These are phyloP conservation scores for Ridgeia piscesae DNA, from an alignment of 1,140 invertebrate species.

Conservation along the genomic window DNA sequence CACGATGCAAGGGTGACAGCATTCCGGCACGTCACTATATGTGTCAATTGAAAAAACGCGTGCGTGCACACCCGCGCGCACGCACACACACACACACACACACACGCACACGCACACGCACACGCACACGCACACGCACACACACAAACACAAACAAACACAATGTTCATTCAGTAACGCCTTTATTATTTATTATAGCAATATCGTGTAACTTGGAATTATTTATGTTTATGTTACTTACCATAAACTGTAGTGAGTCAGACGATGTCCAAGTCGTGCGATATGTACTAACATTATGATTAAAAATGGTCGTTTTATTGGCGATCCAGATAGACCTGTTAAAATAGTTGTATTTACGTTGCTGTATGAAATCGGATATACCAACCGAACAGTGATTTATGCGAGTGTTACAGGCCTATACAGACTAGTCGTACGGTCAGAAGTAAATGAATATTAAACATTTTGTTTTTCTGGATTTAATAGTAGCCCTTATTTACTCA, in stretches of 20 bases:
- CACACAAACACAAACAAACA: not conserved
- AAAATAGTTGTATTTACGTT: not conserved
- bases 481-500: too few relatives aligned
- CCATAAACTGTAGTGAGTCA: not conserved
- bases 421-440: too few relatives aligned
- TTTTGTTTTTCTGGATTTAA: too few relatives aligned
- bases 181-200: slow-evolving; percentile 1
- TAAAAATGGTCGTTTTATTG: not conserved
- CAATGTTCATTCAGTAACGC: not conserved
- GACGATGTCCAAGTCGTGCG: not conserved
- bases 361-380: not conserved
- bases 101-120: not conserved
- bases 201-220: not conserved
- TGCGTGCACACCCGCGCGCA: not conserved
- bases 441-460: too few relatives aligned
- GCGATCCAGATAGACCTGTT: not conserved
- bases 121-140: not conserved
- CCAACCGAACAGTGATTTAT: not conserved
- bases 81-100: not conserved
- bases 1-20: not conserved
- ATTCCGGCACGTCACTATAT: not conserved
- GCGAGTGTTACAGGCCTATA: not conserved
- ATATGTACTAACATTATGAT: not conserved
- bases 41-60: not conserved
- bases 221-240: not conserved